A percentile compares a stretch with the other conserved stretches of the same genome.
These are phyloP conservation scores for Nezara viridula DNA, from an alignment of 2,888 invertebrate genomes.

Conservation along the genomic window DNA sequence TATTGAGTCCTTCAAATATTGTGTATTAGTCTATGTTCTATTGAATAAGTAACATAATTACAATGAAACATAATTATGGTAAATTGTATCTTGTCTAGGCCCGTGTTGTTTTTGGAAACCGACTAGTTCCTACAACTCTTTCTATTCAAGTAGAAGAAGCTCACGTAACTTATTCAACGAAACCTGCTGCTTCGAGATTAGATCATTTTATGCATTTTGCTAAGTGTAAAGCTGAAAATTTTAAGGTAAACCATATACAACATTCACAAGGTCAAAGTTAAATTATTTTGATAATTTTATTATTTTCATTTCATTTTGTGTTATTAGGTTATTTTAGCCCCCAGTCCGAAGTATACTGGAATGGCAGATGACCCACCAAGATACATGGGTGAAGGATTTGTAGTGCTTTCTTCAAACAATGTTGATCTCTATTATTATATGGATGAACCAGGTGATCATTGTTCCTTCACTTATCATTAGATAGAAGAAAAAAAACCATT, in stretches of 20 bases:
- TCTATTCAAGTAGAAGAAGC: conserved; percentile 94
- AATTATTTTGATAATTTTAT: neutral
- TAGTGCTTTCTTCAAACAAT: conserved; percentile 94
- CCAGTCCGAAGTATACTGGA: conserved; percentile 94
- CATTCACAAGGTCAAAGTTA: conserved; percentile 1
- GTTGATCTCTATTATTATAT: conserved; percentile 96
- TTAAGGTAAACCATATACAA: conserved; percentile 73
- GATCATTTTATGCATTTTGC: conserved; percentile 97
- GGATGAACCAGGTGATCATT: conserved; percentile 87
- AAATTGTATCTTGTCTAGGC: conserved; percentile 77
- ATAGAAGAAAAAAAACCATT: too few species aligned
- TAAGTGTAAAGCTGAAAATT: conserved; percentile 95
- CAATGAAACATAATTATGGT: too few species aligned
- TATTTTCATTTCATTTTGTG: neutral
- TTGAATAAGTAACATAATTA: too few species aligned
- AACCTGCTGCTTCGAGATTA: conserved; percentile 92
- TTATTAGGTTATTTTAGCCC: conserved; percentile 87
- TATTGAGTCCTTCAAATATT: too few species aligned
- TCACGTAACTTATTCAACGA: conserved; percentile 94
- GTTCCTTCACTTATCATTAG: neutral
- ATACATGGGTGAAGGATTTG: conserved; percentile 99
- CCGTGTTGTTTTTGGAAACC: conserved; percentile 94
- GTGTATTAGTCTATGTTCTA: too few species aligned
- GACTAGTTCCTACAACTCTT: conserved; percentile 92
- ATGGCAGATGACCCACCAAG: conserved; percentile 94